Evolutionary conservation across 2,797 vertebrate genomes (phyloP), one percentile per base, ranked within the genome.

Genomic region (Enteromius radiatus): DNA sequence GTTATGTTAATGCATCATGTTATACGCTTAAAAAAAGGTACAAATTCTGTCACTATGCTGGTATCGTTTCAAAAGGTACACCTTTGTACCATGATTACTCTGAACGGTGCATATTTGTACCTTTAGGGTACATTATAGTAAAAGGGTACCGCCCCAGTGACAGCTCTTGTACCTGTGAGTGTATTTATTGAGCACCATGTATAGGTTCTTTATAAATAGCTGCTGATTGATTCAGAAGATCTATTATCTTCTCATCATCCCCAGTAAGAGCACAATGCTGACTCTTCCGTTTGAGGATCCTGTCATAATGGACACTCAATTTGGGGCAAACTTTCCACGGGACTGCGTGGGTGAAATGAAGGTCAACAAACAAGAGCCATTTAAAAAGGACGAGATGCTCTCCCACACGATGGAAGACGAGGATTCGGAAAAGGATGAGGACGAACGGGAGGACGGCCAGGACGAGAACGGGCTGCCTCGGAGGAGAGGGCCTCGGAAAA

Each of bases 211-310:
- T 69, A 52, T 38, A 49, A 68, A 74, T 75, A 9, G 15, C 41
- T 54, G 47, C 33, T 75, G 45, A 75, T 43, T 83, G 49, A 87
- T 64, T 84, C 52, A 80, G 75, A 63, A 84, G 59, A 45, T 83
- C 23, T 85, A 26, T 82, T 36, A 75, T 85, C 84, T 80, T 78
- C 54, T 56, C 64, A 19, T 49, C 81, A 38, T 78, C 47, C 38
- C 26, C 19, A 63, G 77, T 80, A 76, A 73, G 33, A 90, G 84
- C 88, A 61, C 76, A 93, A 96, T 98, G 96, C 91, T 97, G 95
- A 97, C 96, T 56, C 94, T 96, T 91, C 96, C 96, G 4, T 96
- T 96, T 88, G 96, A 97, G 84, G 95, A 96, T 92, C 93, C 95
- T 89, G 90, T 94, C 92, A 95, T 96, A 94, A 94, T 94, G 89